These are phyloP conservation scores for Ctenicera cuprea DNA, from an alignment of 2,888 invertebrate genomes.

Conservation along the genomic window DNA sequence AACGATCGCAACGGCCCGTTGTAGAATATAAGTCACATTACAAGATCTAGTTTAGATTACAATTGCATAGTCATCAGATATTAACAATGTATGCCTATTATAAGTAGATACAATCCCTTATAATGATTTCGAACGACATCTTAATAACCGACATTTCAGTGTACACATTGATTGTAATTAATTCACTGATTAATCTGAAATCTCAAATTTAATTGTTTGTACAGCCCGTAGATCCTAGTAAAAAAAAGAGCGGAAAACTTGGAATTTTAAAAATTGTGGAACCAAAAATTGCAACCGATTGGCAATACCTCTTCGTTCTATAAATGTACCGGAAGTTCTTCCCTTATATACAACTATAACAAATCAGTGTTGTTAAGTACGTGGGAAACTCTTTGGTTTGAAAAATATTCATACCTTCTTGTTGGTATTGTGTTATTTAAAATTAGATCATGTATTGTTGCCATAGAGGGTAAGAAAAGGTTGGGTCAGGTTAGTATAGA, in stretches of 20 bases:
- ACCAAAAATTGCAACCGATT: too few relatives aligned
- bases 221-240: too few relatives aligned
- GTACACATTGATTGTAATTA: neutral
- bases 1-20: slow-evolving; percentile 54
- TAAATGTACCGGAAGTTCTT: slow-evolving; percentile 16
- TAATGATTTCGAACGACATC: neutral
- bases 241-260: too few relatives aligned
- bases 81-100: slow-evolving; percentile 16
- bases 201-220: too few relatives aligned
- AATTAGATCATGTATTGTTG: slow-evolving; percentile 71
- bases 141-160: slow-evolving; percentile 8
- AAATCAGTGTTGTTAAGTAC: slow-evolving; percentile 29
- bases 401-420: slow-evolving; percentile 66
- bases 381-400: slow-evolving; percentile 64
- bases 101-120: slow-evolving; percentile 1
- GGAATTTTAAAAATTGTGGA: too few relatives aligned
- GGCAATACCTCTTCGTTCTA: too few relatives aligned
- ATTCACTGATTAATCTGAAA: neutral
- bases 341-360: slow-evolving; percentile 32
- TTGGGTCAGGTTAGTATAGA: slow-evolving; percentile 65
- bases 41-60: slow-evolving; percentile 52
- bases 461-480: slow-evolving; percentile 59
- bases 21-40: slow-evolving; percentile 47
- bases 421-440: slow-evolving; percentile 68
- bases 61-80: slow-evolving; percentile 24